Evolutionary conservation across 1,140 invertebrate species (phyloP).

Genomic region (Galleria mellonella): DNA sequence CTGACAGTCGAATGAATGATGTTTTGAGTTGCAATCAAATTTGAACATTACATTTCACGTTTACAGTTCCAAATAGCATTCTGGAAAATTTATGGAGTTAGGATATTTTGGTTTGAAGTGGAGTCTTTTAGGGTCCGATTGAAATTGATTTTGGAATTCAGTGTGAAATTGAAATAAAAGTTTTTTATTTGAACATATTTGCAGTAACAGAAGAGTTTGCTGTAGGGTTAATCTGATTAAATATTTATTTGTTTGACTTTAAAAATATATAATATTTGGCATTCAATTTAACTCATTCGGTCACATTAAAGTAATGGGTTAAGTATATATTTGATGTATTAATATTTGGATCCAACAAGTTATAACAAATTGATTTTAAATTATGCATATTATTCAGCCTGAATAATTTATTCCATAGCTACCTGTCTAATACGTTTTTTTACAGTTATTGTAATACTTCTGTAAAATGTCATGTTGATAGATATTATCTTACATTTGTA

Average conservation of each 20-base stretch:
- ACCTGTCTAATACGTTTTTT: no score
- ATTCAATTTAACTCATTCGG: constrained; percentile 21
- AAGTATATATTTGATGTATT: constrained; percentile 21
- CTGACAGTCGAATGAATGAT: constrained; percentile 46
- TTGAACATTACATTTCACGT: constrained; percentile 7
- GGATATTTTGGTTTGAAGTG: constrained; percentile 16
- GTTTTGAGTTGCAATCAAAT: constrained; percentile 22
- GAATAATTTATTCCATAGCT: no score
- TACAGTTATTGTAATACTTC: no score
- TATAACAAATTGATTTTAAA: no score
- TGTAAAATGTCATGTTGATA: no score
- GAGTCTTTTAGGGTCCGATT: constrained; percentile 32
- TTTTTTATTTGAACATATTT: constrained; percentile 33
- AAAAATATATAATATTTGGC: constrained; percentile 33
- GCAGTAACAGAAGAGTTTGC: constrained; percentile 15
- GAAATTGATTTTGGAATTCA: constrained; percentile 61
- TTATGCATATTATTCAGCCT: neutral
- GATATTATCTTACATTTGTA: no score
- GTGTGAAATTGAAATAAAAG: constrained; percentile 70
- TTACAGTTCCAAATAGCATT: constrained; percentile 21
- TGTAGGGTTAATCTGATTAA: constrained; percentile 37
- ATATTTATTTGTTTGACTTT: constrained; percentile 51
- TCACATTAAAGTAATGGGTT: constrained; percentile 26
- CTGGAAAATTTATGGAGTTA: constrained; percentile 10
- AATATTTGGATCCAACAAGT: constrained; percentile 6